Percentiles rank a stretch among this genome's conserved stretches.
These are phyloP conservation scores for Marmota flaviventris DNA, from an alignment of 2,113 vertebrate genomes.

Conservation along the genomic window DNA sequence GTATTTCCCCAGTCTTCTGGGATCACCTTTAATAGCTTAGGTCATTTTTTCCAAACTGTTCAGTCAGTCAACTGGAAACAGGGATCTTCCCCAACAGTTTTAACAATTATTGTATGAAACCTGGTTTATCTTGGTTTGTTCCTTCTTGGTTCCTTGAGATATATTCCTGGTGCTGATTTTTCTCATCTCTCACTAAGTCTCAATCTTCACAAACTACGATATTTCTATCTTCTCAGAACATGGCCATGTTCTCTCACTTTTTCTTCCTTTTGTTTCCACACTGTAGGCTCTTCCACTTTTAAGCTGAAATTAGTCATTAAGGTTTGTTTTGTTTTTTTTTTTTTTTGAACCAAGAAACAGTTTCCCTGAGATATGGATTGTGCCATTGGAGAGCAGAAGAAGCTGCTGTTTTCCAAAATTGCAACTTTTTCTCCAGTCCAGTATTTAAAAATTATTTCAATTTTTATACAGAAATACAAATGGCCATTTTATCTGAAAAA, in stretches of 20 bases:
- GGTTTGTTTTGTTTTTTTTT: too few relatives aligned
- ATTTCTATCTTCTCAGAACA: not conserved
- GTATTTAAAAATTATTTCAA: conserved; percentile 1
- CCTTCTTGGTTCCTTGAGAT: not conserved
- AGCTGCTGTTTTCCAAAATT: not conserved
- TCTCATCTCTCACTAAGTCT: not conserved
- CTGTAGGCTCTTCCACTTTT: not conserved
- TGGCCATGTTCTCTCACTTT: not conserved
- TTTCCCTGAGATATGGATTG: not conserved
- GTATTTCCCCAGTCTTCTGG: not conserved
- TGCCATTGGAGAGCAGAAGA: conserved; percentile 66
- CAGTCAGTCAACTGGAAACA: not conserved
- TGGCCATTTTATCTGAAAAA: conserved; percentile 21
- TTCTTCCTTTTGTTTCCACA: not conserved
- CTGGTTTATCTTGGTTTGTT: not conserved
- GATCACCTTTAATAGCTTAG: not conserved
- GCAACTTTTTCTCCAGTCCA: not conserved
- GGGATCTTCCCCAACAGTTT: not conserved
- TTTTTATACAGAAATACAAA: conserved; percentile 17
- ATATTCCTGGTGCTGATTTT: not conserved
- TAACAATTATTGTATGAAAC: not conserved
- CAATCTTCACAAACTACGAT: not conserved
- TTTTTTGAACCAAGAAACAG: not conserved
- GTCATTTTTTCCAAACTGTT: not conserved
- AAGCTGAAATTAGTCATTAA: not conserved